Evolutionary conservation across 2,888 invertebrate genomes (phyloP), one percentile per base, ranked within the genome.

Genomic region (Ectemnius continuus): DNA sequence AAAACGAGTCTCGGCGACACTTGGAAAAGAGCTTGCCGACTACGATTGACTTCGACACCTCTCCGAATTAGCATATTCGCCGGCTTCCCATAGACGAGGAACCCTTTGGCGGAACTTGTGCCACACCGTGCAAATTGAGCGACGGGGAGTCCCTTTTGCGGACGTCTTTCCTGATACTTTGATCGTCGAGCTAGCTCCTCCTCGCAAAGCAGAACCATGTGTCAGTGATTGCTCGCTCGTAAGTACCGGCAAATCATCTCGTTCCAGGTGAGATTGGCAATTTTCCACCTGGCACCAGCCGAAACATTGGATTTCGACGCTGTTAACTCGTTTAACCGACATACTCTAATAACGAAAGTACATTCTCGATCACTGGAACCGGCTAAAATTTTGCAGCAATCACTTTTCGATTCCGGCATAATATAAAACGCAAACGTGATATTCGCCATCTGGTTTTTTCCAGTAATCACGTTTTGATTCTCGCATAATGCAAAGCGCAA

Each of bases 11-110:
- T 58, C 45, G 26, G 28, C 11, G n/a, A 79, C 48, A 76, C 69
- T 70, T 18, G 65, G 56, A 23, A 57, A 75, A 63, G 18, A 65
- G 56, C 52, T 71, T 58, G 20, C 67, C 69, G 60, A 67, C 73
- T 26, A 62, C 58, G 64, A 82, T 66, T 70, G 67, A 62, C 56
- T 28, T 23, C 56, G 59, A 70, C 45, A 36, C 61, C 14, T 13
- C n/a, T 67, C 57, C 75, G 78, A 82, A 82, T 78, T 79, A 79
- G 67, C 70, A 79, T 68, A 52, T 78, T 72, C 48, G 48, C 61
- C 48, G 45, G 26, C 36, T 57, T 62, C 57, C 52, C 48, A n/a
- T 57, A 61, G 26, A 36, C 66, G 23, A n/a, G 20, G 46, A 82
- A 82, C 73, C 80, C 78, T 83, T 82, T 65, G 23, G 16, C 52